Evolutionary conservation across 2,888 invertebrate species (phyloP).

Genomic region (Mimachlamys varia): DNA sequence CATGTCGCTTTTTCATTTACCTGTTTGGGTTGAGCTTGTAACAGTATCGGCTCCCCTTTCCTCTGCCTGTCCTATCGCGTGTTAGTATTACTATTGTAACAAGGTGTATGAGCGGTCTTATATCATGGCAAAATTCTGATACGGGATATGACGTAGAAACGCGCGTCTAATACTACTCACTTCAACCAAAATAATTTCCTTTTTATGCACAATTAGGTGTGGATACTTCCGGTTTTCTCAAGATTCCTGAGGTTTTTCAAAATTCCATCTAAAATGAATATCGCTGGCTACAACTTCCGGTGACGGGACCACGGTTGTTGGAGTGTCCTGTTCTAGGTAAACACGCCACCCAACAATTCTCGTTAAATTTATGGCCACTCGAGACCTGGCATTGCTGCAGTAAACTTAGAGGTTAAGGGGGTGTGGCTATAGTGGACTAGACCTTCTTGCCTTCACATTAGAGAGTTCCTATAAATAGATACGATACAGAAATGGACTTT

Average conservation of each 20-base stretch:
- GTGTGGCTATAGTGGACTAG: neutral
- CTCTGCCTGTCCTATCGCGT: neutral
- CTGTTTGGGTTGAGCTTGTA: no score
- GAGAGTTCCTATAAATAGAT: conserved; percentile 17
- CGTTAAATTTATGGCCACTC: neutral
- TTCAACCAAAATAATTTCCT: neutral
- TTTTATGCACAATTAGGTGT: neutral
- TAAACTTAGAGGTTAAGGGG: neutral
- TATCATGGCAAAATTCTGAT: neutral
- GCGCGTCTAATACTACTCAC: neutral
- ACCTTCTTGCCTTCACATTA: neutral
- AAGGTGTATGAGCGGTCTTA: neutral
- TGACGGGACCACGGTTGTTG: neutral
- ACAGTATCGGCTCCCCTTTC: no score
- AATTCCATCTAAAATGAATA: neutral
- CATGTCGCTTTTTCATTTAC: no score
- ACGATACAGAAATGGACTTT: neutral
- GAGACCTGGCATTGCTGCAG: neutral
- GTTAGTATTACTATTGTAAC: neutral
- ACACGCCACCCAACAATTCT: neutral
- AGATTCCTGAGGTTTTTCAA: neutral
- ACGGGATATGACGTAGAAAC: neutral
- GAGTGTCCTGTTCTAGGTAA: neutral
- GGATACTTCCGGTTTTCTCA: neutral
- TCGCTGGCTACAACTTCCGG: neutral